These are phyloP conservation scores for Synergus itoensis DNA, from an alignment of 2,888 invertebrate genomes.

Conservation along the genomic window DNA sequence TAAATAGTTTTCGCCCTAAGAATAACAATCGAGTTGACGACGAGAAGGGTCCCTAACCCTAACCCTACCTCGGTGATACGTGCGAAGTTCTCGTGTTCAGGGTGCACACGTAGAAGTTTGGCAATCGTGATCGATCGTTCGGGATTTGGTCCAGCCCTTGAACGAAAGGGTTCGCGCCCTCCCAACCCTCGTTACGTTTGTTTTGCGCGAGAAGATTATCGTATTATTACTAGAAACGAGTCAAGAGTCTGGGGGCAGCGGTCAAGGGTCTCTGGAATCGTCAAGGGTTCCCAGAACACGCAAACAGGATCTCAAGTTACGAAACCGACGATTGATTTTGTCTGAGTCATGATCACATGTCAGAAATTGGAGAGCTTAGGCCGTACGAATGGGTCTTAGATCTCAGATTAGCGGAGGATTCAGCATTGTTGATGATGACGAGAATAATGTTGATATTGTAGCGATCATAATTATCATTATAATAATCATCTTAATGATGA, in stretches of 20 bases:
- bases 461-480: not conserved
- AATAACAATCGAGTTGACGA: slow-evolving; percentile 72
- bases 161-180: slow-evolving; percentile 67
- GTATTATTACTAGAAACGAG: slow-evolving; percentile 72
- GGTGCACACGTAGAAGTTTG: slow-evolving; percentile 55
- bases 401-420: slow-evolving; percentile 22
- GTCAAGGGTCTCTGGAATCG: slow-evolving; percentile 55
- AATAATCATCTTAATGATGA: slow-evolving; percentile 22
- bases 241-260: slow-evolving; percentile 62
- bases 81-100: slow-evolving; percentile 42
- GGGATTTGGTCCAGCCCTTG: slow-evolving; percentile 59
- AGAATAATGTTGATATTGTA: not conserved
- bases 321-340: slow-evolving; percentile 62
- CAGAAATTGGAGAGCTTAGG: slow-evolving; percentile 23
- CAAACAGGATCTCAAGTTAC: slow-evolving; percentile 68
- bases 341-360: slow-evolving; percentile 42
- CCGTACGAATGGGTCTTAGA: slow-evolving; percentile 17
- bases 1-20: slow-evolving; percentile 76
- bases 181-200: slow-evolving; percentile 65
- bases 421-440: slow-evolving; percentile 16
- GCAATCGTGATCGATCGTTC: slow-evolving; percentile 75
- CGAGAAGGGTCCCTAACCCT: slow-evolving; percentile 65
- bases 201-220: slow-evolving; percentile 75
- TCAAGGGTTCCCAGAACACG: slow-evolving; percentile 61
- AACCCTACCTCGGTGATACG: slow-evolving; percentile 52